Base-by-base conservation (phyloP, 2,797 vertebrate species). In the Danio tinwini region DNA sequence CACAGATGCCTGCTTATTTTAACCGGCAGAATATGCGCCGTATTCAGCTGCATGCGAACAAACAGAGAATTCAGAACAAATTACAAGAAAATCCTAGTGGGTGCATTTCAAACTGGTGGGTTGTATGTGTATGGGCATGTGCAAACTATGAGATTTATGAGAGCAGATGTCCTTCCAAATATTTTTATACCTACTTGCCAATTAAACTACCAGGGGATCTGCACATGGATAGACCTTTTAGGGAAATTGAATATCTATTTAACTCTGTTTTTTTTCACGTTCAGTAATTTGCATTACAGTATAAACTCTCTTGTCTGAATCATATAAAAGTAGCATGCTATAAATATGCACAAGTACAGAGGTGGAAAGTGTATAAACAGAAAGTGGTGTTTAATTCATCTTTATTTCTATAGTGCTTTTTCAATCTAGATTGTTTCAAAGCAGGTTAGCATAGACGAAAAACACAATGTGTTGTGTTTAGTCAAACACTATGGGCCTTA, bases 301-400 rank as follows among this genome's bases (percentile, higher is more conserved):
- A 62, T 44, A 44, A 61, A 62, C 56, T 17, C 21, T 39, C 19
- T 19, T 50, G 45, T 74, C 45, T 71, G 50, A 71, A 55, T 55
- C 50, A 40, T 61, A 39, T 62, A 5, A 42, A 64, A 39, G 59
- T 45, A 14, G 49, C 64, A 82, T 85, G 13, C 10, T 86, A 63
- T 40, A 63, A 84, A 89, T 83, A 82, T 70, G 42, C 81, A 56
- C 58, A 85, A 88, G 85, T 77, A 71, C 84, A 77, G 49, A 62
- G 75, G 73, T 81, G 82, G 86, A 86, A 87, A 77, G 53, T 13
- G 80, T 83, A 78, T 85, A 86, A 78, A 87, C 88, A 85, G 82
- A 81, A 64, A 40, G 67, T 65, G 68, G 83, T 19, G 10, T 17
- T 72, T 21, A 1, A 1, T 29, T 29, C 29, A 29, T 29, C 29